Conservation (phyloP, 2,113 vertebrate species). For the Cyprinodon brontotheroides region DNA sequence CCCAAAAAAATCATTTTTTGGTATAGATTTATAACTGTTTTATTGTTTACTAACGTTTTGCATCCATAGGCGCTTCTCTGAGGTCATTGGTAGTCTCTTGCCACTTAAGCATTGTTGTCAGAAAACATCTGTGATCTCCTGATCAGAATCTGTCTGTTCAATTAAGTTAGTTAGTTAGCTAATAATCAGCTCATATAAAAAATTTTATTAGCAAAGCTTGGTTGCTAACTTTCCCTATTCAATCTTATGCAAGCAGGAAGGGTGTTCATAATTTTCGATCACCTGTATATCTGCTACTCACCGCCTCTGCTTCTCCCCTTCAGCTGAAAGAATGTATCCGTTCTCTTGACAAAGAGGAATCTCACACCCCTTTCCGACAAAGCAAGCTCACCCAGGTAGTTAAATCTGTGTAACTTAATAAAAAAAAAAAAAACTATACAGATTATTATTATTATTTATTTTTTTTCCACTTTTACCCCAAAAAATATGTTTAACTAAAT, state of each 20-base stretch:
- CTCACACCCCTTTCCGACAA: slow-evolving; percentile 90
- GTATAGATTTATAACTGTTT: too few species aligned
- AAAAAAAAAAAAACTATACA: not conserved
- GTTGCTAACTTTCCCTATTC: not conserved
- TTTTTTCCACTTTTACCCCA: not conserved
- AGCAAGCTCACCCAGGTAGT: slow-evolving; percentile 91
- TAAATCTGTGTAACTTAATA: not conserved
- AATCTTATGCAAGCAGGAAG: not conserved
- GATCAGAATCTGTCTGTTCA: not conserved
- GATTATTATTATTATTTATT: not conserved
- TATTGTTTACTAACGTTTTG: too few species aligned
- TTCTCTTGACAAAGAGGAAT: slow-evolving; percentile 88
- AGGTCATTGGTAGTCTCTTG: not conserved
- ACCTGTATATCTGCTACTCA: not conserved
- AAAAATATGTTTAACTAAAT: not conserved
- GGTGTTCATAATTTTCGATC: not conserved
- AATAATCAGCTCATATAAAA: not conserved
- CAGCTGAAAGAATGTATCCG: slow-evolving; percentile 95
- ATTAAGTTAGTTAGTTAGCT: not conserved
- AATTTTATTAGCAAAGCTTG: not conserved
- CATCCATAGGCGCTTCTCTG: too few species aligned
- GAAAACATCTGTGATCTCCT: too few species aligned
- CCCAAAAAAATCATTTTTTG: too few species aligned
- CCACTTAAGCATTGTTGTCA: not conserved
- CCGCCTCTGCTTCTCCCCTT: slow-evolving; percentile 6